These are phyloP conservation scores for Typhlomys cinereus DNA, from an alignment of 2,113 vertebrate genomes.

Conservation along the genomic window DNA sequence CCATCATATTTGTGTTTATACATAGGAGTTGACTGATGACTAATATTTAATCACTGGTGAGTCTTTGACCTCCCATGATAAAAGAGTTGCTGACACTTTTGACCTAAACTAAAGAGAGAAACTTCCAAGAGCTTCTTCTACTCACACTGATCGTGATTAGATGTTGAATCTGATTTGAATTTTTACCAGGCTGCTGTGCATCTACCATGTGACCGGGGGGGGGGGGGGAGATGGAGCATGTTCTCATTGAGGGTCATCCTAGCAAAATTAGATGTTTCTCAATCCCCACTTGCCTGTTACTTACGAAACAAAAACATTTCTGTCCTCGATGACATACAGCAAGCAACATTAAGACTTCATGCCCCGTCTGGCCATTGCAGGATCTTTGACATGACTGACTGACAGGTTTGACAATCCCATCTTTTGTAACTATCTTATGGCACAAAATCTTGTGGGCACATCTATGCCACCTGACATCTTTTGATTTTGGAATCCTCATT, in stretches of 20 bases:
- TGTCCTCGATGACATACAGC: neutral
- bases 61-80: neutral
- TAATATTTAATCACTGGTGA: slow-evolving; percentile 8
- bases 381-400: neutral
- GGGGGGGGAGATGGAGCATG: too few species aligned
- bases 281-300: neutral
- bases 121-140: neutral
- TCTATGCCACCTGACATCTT: slow-evolving; percentile 43
- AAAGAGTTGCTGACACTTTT: slow-evolving; percentile 9
- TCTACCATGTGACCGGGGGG: neutral
- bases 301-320: neutral
- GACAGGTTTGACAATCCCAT: neutral
- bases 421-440: neutral
- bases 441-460: neutral
- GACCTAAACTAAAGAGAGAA: neutral
- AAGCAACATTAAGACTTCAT: neutral
- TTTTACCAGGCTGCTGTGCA: neutral
- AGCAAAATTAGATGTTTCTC: neutral
- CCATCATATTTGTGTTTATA: neutral
- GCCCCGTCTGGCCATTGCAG: too few species aligned
- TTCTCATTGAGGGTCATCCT: neutral
- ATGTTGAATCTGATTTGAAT: neutral
- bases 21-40: neutral
- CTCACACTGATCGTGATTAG: neutral
- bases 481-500: slow-evolving; percentile 30